Evolutionary conservation across 2,113 vertebrate genomes (phyloP), one percentile per base, ranked within the genome.

Genomic region (Galeopterus variegatus): DNA sequence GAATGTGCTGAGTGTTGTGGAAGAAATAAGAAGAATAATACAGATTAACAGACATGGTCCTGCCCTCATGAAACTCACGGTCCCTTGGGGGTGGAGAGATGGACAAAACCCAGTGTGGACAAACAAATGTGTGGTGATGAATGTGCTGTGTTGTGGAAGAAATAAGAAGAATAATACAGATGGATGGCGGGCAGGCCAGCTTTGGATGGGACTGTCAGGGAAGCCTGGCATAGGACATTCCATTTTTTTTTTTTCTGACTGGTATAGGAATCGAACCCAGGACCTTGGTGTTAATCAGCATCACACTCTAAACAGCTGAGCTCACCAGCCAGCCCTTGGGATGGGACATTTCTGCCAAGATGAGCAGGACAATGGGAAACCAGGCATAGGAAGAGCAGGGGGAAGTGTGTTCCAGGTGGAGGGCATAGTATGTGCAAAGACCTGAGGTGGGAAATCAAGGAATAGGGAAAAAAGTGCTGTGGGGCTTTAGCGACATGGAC

Each of bases 41-140:
- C n/a, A n/a, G n/a, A n/a, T n/a, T n/a, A 11, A 10, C 9, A 3
- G 80, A n/a, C 50, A 2, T 18, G 58, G 3, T 9, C 3, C 1
- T 31, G n/a, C 60, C 50, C 48, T 64, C 28, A 0, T 12, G 70
- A 52, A n/a, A 11, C 17, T 4, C 48, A 15, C 31, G 11, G 75
- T 12, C 41, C 41, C 41, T 0, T 26, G 67, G 28, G 45, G 64
- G n/a, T 24, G 48, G 85, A 69, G 45, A 69, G 60, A n/a, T 36
- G 62, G n/a, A 24, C 72, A 54, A 82, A 69, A 70, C 26, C 64
- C 33, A 15, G 41, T 31, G 33, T 14, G 45, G 48, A 65, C 45
- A 64, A 60, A n/a, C n/a, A 28, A 70, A 12, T 5, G 10, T 6
- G 12, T 23, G 12, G 90, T 17, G 36, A 18, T 0, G 0, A 24